These are phyloP conservation scores for Perca flavescens DNA, from an alignment of 2,113 vertebrate genomes.

Conservation along the genomic window DNA sequence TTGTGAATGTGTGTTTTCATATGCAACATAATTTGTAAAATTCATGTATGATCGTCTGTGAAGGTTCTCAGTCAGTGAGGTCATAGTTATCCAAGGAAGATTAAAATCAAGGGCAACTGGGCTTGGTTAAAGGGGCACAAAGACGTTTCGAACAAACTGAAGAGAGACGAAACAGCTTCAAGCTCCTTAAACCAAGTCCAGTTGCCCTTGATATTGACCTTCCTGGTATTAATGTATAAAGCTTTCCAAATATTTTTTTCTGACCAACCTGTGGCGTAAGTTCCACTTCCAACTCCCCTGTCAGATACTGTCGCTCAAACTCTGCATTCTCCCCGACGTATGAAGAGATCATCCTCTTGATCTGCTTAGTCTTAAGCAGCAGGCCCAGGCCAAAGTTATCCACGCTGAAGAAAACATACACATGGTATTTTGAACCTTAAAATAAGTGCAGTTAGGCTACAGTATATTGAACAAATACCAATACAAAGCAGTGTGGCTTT, in stretches of 20 bases:
- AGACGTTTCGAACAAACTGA: too few species aligned
- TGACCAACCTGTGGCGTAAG: conserved; percentile 93
- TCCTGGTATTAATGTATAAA: not conserved
- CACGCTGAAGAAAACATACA: conserved; percentile 83
- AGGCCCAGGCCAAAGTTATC: conserved; percentile 97
- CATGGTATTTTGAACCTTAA: not conserved
- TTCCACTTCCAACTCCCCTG: conserved; percentile 96
- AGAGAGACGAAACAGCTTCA: too few species aligned
- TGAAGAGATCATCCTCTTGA: conserved; percentile 96
- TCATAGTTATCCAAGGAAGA: too few species aligned
- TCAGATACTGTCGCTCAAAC: conserved; percentile 95
- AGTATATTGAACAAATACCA: not conserved
- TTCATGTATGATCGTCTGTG: not conserved
- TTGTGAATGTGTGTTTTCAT: not conserved
- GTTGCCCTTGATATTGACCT: too few species aligned
- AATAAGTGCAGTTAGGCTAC: not conserved
- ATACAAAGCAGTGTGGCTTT: not conserved
- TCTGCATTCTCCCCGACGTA: conserved; percentile 98
- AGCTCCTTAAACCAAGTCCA: too few species aligned
- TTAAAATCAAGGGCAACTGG: too few species aligned
- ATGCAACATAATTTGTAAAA: not conserved
- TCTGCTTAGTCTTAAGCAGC: conserved; percentile 93
- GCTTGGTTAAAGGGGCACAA: too few species aligned
- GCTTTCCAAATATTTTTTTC: not conserved
- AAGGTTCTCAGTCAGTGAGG: too few species aligned